Base-by-base conservation (phyloP, 2,797 vertebrate genomes). In the Micropoecilia bifurca region DNA sequence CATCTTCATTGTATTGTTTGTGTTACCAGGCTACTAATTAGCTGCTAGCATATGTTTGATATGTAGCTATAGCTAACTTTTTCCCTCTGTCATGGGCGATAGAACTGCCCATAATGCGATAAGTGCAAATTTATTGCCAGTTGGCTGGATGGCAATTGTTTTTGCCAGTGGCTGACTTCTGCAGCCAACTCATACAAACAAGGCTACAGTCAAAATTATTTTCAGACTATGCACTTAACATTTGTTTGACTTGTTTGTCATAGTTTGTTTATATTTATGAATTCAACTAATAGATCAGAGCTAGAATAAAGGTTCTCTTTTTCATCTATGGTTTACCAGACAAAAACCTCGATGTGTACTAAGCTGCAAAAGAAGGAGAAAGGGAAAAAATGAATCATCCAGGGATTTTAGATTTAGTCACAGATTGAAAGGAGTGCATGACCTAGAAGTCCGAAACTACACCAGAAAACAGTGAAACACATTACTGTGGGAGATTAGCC, bases 401-500 rank as follows among this genome's bases (percentile, higher is more conserved):
- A 6, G 0, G 80, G 83, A 72, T 45, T 87, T 87, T 76, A 18
- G 77, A 83, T 80, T 69, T 59, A 82, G 73, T 66, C 59, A 55
- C 61, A 61, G 80, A 84, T 87, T 82, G 73, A 75, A 43, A 61
- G 30, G 33, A 41, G 63, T 41, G 79, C 71, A 7, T 48, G 59
- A 41, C 63, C 1, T 55, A 82, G 77, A 85, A 84, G 74, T 84
- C 75, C 7, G 3, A 81, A 89, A 69, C 47, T 9, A 83, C 87
- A 85, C 90, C 90, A 82, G 76, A 85, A 82, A 82, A 85, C 88
- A 79, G 76, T 74, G 39, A 80, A 79, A 39, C 59, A 71, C 82
- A 87, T 87, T 88, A 81, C 73, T 71, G 50, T 90, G 87, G 92
- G 80, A 92, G 80, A 93, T 94, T 93, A 89, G 76, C 75, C 45